Base-by-base conservation (phyloP, 2,113 vertebrate genomes). In the Lathamus discolor region DNA sequence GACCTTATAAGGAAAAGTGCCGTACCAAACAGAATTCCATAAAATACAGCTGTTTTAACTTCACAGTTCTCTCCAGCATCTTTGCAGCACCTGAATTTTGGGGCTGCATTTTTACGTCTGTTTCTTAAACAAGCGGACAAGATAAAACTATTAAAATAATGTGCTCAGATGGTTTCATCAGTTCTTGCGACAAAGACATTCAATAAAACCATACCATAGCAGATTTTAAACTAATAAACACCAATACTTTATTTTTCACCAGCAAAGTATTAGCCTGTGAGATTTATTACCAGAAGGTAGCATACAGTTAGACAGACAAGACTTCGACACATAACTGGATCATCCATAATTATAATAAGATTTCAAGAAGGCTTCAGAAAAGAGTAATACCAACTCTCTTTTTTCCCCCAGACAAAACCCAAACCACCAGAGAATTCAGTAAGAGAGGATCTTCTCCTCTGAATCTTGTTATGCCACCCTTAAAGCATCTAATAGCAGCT, bases 1-100 rank as follows among this genome's bases (percentile, higher is more conserved):
- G 92, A 55, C 96, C 95, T 97, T 96, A 94, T 94, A 96, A 97
- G 92, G 93, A 92, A 67, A 93, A 93, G 69, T 88, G 93, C 79
- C 79, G 92, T 88, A 78, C 75, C 72, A 78, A 94, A 94, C 43
- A 93, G 83, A 86, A 88, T 92, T 96, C 95, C 92, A 82, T 88
- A 88, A 86, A 95, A 96, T 88, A 92, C 92, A 96, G 86, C 95
- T 96, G 92, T 11, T 94, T 95, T 95, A 90, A 87, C 84, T 91
- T 95, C 41, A 35, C 0, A 1, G 57, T 24, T 90, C 37, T 17
- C 19, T 90, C 39, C 41, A 92, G 66, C 70, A 7, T 23, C 86
- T 62, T 62, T 1, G 7, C 39, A 89, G 77, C 91, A 96, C 94
- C 94, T 96, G 94, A 92, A 84, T 87, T 82, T 64, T 57, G 22